These are phyloP conservation scores for Lepetodrilus schrolli DNA, from an alignment of 2,888 invertebrate species.

Conservation along the genomic window DNA sequence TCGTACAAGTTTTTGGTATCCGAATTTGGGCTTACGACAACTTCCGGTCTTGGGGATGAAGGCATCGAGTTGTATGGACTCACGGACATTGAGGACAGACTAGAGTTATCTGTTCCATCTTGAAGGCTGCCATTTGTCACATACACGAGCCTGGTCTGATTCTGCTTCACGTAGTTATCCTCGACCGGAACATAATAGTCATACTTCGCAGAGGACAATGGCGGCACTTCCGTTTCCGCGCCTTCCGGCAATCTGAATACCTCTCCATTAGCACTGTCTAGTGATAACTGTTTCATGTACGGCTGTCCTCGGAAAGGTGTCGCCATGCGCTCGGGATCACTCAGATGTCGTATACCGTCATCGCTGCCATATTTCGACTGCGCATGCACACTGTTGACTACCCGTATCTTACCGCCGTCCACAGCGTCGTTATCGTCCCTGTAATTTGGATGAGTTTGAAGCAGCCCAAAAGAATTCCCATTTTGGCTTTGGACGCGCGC, in stretches of 20 bases:
- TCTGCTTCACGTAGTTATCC: not conserved
- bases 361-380: not conserved
- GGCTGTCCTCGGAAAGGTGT: not conserved
- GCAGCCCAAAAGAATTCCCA: not conserved
- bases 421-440: no score
- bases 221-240: not conserved
- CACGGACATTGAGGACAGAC: not conserved
- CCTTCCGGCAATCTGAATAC: not conserved
- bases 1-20: slow-evolving; percentile 4
- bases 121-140: not conserved
- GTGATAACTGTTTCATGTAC: not conserved
- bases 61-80: slow-evolving; percentile 20
- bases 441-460: not conserved
- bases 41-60: not conserved
- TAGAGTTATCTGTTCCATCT: not conserved
- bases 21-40: not conserved
- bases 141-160: not conserved
- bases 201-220: not conserved
- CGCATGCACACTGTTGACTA: no score
- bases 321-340: not conserved
- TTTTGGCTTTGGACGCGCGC: not conserved
- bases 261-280: not conserved
- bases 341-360: no score
- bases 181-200: not conserved
- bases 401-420: no score